A percentile compares a stretch with the other conserved stretches of the same genome.
phyloP scores from a whole-genome alignment of 2,797 vertebrate species.

The Ataeniobius toweri region DNA sequence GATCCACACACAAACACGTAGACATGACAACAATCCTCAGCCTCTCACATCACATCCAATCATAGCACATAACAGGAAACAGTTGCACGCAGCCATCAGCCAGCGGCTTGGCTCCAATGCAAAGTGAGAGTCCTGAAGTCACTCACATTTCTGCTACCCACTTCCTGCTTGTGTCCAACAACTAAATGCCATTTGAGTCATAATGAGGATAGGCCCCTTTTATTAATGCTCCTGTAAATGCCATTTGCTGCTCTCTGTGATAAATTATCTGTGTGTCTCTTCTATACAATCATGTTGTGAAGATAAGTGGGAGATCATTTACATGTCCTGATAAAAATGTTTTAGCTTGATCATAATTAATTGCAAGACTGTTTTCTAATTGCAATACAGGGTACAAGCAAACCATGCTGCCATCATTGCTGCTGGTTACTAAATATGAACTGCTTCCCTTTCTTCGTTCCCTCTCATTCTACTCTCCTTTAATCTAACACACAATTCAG shows the following conservation, averaged over 20 bases:
- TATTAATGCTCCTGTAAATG: constrained; percentile 55
- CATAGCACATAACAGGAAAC: constrained; percentile 42
- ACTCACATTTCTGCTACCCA: constrained; percentile 23
- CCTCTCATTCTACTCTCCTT: constrained; percentile 25
- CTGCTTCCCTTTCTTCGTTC: constrained; percentile 17
- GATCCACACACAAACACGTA: constrained; percentile 24
- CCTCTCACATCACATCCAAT: constrained; percentile 49
- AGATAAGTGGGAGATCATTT: background rate
- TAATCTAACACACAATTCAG: constrained; percentile 54
- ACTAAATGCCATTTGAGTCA: constrained; percentile 59
- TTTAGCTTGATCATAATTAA: constrained; percentile 50
- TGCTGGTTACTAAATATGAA: constrained; percentile 10
- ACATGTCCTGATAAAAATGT: constrained; percentile 14
- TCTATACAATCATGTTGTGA: constrained; percentile 3
- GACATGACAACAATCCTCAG: constrained; percentile 30
- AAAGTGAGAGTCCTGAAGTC: constrained; percentile 41
- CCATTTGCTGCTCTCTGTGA: constrained; percentile 35
- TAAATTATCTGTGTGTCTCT: constrained; percentile 31
- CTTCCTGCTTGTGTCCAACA: constrained; percentile 33
- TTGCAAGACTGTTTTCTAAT: background rate
- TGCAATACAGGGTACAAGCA: background rate
- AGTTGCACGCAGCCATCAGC: constrained; percentile 47
- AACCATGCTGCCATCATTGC: background rate
- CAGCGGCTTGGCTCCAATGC: constrained; percentile 31
- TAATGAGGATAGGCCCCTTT: constrained; percentile 54